Evolutionary conservation across 2,113 vertebrate species (phyloP).

Genomic region (Carassius auratus): DNA sequence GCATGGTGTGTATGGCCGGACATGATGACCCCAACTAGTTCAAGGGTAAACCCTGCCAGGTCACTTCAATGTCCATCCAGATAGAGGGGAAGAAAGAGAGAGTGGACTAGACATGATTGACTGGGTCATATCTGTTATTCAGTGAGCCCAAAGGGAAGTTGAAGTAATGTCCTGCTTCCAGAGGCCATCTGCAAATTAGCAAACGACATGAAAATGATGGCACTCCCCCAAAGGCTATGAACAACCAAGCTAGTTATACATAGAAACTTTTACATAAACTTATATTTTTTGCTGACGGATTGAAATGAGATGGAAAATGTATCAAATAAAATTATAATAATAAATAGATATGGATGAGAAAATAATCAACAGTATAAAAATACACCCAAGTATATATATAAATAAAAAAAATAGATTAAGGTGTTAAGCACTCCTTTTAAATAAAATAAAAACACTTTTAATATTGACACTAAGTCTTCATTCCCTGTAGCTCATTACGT

Average conservation of each 20-base stretch:
- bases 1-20: conserved; percentile 11
- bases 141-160: not conserved
- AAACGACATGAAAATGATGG: conserved; percentile 17
- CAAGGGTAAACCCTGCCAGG: conserved; percentile 40
- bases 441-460: not conserved
- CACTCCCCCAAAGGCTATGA: not conserved
- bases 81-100: not conserved
- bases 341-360: not conserved
- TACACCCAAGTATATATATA: not conserved
- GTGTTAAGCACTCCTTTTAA: not conserved
- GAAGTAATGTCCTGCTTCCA: not conserved
- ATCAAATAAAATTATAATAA: too few relatives aligned
- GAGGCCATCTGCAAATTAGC: not conserved
- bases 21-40: conserved; percentile 44
- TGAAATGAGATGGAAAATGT: not conserved
- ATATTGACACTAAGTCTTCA: not conserved
- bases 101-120: conserved; percentile 11
- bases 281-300: not conserved
- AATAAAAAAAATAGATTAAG: not conserved
- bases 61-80: conserved; percentile 35
- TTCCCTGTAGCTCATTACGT: not conserved
- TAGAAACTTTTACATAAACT: not conserved
- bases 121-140: not conserved
- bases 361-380: not conserved
- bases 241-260: not conserved